phyloP scores from a whole-genome alignment of 2,888 invertebrate species.

The Philereme transversata region DNA sequence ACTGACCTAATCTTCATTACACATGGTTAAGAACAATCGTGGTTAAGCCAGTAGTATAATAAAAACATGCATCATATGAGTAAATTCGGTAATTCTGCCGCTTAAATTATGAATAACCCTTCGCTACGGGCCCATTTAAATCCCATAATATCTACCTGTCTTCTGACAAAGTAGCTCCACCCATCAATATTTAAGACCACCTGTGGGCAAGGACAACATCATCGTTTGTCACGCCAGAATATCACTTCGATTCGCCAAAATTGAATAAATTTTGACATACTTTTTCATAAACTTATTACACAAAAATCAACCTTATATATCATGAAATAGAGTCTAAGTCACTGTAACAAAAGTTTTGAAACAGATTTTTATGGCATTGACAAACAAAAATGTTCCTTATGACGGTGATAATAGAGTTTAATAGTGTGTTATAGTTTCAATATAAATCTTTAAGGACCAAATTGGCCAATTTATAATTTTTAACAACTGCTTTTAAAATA shows the following conservation, averaged over 20 bases:
- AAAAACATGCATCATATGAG: no score
- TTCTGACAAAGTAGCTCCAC: slow-evolving; percentile 6
- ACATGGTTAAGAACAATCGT: no score
- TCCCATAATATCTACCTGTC: not conserved
- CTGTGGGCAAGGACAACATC: slow-evolving; percentile 21
- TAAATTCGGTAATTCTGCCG: no score
- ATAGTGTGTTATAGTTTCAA: slow-evolving; percentile 12
- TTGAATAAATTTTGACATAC: slow-evolving; percentile 23
- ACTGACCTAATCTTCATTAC: no score
- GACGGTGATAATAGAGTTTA: not conserved
- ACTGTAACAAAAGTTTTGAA: not conserved
- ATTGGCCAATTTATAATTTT: slow-evolving; percentile 58
- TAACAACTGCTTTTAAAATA: slow-evolving; percentile 49
- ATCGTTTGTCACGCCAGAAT: slow-evolving; percentile 23
- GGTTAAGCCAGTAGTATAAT: no score
- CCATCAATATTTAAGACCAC: slow-evolving; percentile 19
- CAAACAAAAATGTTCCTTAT: slow-evolving; percentile 1
- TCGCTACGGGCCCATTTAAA: not conserved
- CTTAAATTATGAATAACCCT: not conserved
- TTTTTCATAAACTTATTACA: not conserved
- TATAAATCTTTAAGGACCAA: slow-evolving; percentile 45
- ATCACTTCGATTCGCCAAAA: slow-evolving; percentile 11
- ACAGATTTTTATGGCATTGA: not conserved
- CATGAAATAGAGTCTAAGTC: not conserved
- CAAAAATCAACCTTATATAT: not conserved